Conservation (phyloP, 1,140 invertebrate species). For the Aphis gossypii region DNA sequence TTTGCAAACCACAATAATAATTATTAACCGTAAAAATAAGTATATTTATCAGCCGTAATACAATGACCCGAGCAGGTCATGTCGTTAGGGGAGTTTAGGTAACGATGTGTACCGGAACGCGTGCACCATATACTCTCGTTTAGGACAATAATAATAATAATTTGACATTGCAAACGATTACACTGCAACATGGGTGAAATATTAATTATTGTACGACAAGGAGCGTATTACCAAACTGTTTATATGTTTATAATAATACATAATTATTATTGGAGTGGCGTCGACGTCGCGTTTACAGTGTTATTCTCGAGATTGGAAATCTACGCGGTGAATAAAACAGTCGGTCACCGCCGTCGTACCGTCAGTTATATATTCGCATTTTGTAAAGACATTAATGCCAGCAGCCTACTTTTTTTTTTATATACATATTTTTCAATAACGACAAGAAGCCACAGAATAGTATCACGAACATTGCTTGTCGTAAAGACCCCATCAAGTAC, state of each 20-base stretch:
- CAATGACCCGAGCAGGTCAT: not conserved
- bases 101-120: not conserved
- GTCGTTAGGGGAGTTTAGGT: not conserved
- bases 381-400: slow-evolving; percentile 55
- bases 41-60: not conserved
- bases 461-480: slow-evolving; percentile 58
- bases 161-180: slow-evolving; percentile 12
- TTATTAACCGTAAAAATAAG: not conserved
- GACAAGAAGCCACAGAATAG: slow-evolving; percentile 57
- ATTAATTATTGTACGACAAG: not conserved
- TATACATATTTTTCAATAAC: slow-evolving; percentile 46
- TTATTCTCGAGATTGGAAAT: slow-evolving; percentile 25
- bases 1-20: not conserved
- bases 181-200: not conserved
- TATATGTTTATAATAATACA: not conserved
- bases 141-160: not conserved
- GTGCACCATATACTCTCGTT: slow-evolving; percentile 8
- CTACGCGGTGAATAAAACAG: slow-evolving; percentile 9
- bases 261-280: not conserved
- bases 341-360: not conserved
- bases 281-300: not conserved
- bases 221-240: not conserved
- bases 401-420: slow-evolving; percentile 35
- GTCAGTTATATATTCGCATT: slow-evolving; percentile 35
- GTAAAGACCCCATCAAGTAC: slow-evolving; percentile 54